Base-by-base conservation (phyloP, 1,140 invertebrate species). In the Zophobas morio region DNA sequence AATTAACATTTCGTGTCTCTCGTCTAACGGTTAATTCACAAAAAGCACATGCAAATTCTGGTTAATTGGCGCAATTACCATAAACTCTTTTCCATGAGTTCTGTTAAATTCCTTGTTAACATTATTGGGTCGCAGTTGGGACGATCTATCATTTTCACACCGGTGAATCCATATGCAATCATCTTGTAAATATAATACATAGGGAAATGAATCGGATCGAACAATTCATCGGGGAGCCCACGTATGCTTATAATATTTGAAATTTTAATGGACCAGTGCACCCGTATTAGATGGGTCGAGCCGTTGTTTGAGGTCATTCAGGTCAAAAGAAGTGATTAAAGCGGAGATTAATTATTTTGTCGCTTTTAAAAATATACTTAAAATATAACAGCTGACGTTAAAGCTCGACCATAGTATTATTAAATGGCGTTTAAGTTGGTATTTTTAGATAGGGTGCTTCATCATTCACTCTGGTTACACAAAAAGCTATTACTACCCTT, bases 141-240 rank as follows among this genome's bases (percentile, higher is more conserved):
- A 40, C 60, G 60, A 66, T 66, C 60, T 42, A 66, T 66, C 60
- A 66, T 66, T 66, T 60, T 36, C 56, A 60, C 56, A 39, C 56
- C 56, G 56, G 6, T 60, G 56, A 36, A n/a, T 66, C 39, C 39
- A 66, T 42, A 66, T 66, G 60, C 60, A 66, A 66, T 66, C 39
- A 42, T 66, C 60, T 66, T 66, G 39, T 66, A 66, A 66, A 66
- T 66, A 42, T 66, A 66, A 66, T 66, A 66, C 60, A 32, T 66
- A 42, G n/a, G 49, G 49, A 51, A 42, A 42, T 42, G 60, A 66
- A 66, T 66, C 60, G 39, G 60, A 66, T 66, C 60, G 60, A 66
- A 66, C 60, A 66, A 66, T 66, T 66, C 60, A 33, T 39, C 37
- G 42, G 60, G 33, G 60, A 66, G 2, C 60, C 60, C 60, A 66